Conservation (phyloP, 37 sponge, comb jelly and placozoan genomes). For the Haliclona indistincta region DNA sequence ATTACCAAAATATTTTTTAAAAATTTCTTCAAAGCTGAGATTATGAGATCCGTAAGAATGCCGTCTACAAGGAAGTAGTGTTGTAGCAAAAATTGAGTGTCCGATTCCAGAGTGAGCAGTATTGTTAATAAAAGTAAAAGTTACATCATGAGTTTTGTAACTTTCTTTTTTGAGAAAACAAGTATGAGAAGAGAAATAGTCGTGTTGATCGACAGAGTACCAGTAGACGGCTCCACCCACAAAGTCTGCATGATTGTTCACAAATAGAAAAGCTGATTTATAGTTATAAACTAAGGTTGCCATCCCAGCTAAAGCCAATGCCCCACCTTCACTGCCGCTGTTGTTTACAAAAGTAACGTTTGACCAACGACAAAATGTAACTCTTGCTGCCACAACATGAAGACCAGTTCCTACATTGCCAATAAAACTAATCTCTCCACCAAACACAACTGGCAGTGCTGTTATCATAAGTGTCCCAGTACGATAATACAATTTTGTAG, state of each 20-base stretch:
- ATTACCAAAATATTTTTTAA: neutral
- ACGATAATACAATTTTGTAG: no score
- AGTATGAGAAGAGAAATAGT: neutral
- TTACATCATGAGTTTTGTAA: neutral
- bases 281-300: neutral
- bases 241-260: slow-evolving; percentile 5
- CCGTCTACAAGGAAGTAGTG: neutral
- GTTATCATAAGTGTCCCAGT: neutral
- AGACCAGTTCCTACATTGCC: slow-evolving; percentile 3
- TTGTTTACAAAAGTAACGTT: slow-evolving; percentile 2
- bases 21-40: neutral
- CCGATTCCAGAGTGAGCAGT: neutral
- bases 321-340: slow-evolving; percentile 25
- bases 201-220: neutral
- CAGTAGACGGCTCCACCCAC: slow-evolving; percentile 17
- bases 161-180: neutral
- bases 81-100: neutral
- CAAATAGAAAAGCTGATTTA: neutral
- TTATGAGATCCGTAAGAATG: neutral
- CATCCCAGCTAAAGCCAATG: slow-evolving; percentile 1
- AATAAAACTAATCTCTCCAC: neutral
- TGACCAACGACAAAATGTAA: neutral
- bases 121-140: neutral
- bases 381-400: neutral
- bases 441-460: neutral